Percentiles rank a stretch among this genome's conserved stretches.
Evolutionary conservation across 2,797 vertebrate species (phyloP).

Genomic region (Zenarchopterus dispar): DNA sequence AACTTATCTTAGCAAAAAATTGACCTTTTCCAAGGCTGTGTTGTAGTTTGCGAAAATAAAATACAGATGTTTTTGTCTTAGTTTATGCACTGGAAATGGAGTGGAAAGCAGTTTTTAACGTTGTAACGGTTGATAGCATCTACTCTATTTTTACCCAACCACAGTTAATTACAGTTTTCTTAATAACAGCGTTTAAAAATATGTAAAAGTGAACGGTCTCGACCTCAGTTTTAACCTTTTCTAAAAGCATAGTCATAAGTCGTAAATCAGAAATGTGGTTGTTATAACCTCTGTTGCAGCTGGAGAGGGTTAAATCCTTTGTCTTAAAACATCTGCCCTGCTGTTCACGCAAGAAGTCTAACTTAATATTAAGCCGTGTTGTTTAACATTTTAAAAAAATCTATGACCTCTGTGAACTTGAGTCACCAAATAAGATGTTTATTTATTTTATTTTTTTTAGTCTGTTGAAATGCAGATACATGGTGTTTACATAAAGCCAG

Average conservation of each 20-base stretch:
- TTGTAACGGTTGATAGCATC: slow-evolving; percentile 34
- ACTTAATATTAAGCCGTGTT: slow-evolving; percentile 2
- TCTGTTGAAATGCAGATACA: slow-evolving; percentile 13
- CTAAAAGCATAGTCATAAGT: slow-evolving; percentile 23
- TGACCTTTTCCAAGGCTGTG: slow-evolving; percentile 3
- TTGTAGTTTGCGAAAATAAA: slow-evolving; percentile 2
- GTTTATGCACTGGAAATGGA: background rate
- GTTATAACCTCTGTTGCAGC: slow-evolving; percentile 43
- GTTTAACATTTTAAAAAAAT: background rate
- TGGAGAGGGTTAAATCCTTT: slow-evolving; percentile 74
- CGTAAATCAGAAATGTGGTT: slow-evolving; percentile 18
- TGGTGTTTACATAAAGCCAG: slow-evolving; percentile 10
- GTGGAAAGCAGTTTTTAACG: background rate
- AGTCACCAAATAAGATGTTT: background rate
- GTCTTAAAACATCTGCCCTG: slow-evolving; percentile 80
- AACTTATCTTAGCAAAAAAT: slow-evolving; percentile 21
- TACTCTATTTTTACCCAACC: slow-evolving; percentile 48
- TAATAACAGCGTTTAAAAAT: slow-evolving; percentile 62
- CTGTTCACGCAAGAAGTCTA: slow-evolving; percentile 55
- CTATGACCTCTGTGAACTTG: too few relatives aligned
- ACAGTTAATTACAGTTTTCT: slow-evolving; percentile 69
- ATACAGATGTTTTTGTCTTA: background rate
- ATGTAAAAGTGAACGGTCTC: slow-evolving; percentile 36
- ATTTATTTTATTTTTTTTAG: background rate
- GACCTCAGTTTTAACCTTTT: slow-evolving; percentile 27